A percentile compares a stretch with the other conserved stretches of the same genome.
Conservation (phyloP, 2,113 vertebrate species). For the Agelaius tricolor region DNA sequence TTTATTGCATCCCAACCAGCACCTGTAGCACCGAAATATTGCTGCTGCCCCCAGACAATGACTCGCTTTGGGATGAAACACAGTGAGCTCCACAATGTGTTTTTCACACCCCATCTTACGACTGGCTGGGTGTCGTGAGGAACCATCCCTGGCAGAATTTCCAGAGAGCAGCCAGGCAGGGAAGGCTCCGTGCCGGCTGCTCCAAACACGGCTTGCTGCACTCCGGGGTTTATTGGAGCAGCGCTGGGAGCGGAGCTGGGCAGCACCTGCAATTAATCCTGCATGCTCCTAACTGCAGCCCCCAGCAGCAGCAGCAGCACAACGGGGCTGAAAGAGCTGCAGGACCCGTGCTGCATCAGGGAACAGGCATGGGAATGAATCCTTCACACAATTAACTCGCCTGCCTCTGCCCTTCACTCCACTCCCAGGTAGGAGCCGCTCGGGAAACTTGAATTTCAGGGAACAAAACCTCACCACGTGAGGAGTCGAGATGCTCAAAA, state of each 20-base stretch:
- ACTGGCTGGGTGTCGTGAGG: not conserved
- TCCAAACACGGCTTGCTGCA: not conserved
- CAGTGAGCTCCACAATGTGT: not conserved
- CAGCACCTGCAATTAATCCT: conserved; percentile 50
- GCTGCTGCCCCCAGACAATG: not conserved
- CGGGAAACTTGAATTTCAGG: not conserved
- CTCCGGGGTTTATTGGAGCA: conserved; percentile 23
- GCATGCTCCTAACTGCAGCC: conserved; percentile 24
- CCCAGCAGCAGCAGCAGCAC: conserved; percentile 29
- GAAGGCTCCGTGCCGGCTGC: not conserved
- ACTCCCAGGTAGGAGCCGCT: not conserved
- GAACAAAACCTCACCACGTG: not conserved
- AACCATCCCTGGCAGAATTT: not conserved
- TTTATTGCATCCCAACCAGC: not conserved
- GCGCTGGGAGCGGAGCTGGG: not conserved
- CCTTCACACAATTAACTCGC: not conserved
- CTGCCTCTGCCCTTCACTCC: not conserved
- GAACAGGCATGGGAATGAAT: not conserved
- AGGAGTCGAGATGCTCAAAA: not conserved
- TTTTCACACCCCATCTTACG: not conserved
- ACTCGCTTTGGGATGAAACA: not conserved
- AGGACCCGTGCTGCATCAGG: not conserved
- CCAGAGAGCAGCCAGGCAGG: not conserved
- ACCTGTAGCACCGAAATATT: not conserved
- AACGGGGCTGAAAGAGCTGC: not conserved